Percentiles rank a stretch among this genome's conserved stretches.
These are phyloP conservation scores for Drosophila kuntzei DNA, from an alignment of 2,888 invertebrate species.

Conservation along the genomic window DNA sequence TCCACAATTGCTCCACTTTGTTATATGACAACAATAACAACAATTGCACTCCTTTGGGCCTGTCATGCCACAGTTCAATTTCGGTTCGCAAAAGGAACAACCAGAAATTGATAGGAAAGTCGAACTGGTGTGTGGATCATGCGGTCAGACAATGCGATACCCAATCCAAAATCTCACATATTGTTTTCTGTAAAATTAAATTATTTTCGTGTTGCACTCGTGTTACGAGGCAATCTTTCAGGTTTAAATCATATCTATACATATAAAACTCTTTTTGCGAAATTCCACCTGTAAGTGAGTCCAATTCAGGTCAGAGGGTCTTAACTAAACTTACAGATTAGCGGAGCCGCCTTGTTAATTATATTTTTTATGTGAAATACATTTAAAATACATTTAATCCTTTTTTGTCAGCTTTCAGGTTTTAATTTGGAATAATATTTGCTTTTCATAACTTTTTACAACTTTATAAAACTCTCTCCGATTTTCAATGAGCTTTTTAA, in stretches of 20 bases:
- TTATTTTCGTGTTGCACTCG: neutral
- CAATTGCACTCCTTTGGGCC: slow-evolving; percentile 58
- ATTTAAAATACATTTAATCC: too few species aligned
- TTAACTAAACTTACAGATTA: too few species aligned
- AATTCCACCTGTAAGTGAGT: too few species aligned
- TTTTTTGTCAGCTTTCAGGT: too few species aligned
- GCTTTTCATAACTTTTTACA: too few species aligned
- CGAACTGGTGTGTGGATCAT: neutral
- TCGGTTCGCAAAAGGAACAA: slow-evolving; percentile 35
- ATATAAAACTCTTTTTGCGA: too few species aligned
- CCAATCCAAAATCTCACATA: slow-evolving; percentile 2
- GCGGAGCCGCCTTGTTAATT: too few species aligned
- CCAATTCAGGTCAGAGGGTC: too few species aligned
- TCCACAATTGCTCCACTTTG: slow-evolving; percentile 53
- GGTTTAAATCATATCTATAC: neutral
- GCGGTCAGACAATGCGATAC: neutral
- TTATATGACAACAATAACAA: slow-evolving; percentile 47
- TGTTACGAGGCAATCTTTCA: neutral
- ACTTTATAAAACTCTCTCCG: too few species aligned
- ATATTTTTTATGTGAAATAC: too few species aligned
- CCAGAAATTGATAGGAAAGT: slow-evolving; percentile 34
- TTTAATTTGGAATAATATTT: too few species aligned
- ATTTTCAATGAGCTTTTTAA: too few species aligned
- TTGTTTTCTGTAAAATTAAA: neutral
- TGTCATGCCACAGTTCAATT: slow-evolving; percentile 74